These are phyloP conservation scores for Accipiter virgatus DNA, from an alignment of 2,113 vertebrate species.

Conservation along the genomic window DNA sequence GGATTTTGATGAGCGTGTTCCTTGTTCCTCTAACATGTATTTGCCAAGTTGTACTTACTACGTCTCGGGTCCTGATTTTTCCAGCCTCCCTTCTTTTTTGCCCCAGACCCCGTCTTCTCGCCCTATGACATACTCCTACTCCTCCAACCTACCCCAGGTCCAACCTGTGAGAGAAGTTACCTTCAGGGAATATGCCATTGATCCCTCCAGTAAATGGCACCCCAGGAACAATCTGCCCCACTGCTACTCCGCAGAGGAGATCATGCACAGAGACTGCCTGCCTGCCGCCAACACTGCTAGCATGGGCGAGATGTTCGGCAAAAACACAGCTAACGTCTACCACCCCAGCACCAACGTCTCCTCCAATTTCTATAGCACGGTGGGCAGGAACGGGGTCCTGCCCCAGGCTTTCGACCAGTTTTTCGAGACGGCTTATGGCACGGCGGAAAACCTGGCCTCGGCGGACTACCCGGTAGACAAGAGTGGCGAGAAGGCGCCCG, in stretches of 20 bases:
- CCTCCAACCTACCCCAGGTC: slow-evolving; percentile 94
- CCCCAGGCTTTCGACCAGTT: slow-evolving; percentile 98
- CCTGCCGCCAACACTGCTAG: slow-evolving; percentile 81
- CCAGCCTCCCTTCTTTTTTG: slow-evolving; percentile 96
- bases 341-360: slow-evolving; percentile 84
- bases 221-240: slow-evolving; percentile 92
- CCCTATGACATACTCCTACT: slow-evolving; percentile 97
- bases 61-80: slow-evolving; percentile 96
- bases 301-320: slow-evolving; percentile 91
- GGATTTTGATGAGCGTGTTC: slow-evolving; percentile 99
- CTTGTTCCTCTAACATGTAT: slow-evolving; percentile 98
- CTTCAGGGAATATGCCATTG: slow-evolving; percentile 98
- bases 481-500: slow-evolving; percentile 78
- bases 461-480: slow-evolving; percentile 83
- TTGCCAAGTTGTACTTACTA: slow-evolving; percentile 99
- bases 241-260: slow-evolving; percentile 93
- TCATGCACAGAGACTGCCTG: slow-evolving; percentile 95
- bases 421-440: slow-evolving; percentile 94
- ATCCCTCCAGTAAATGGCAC: slow-evolving; percentile 95
- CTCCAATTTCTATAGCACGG: slow-evolving; percentile 88
- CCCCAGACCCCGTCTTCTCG: slow-evolving; percentile 97
- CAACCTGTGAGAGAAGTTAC: slow-evolving; percentile 97
- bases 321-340: slow-evolving; percentile 85
- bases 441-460: slow-evolving; percentile 79
- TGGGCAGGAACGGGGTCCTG: slow-evolving; percentile 93